Evolutionary conservation across 2,797 vertebrate genomes (phyloP).

Genomic region (Holocentrus rufus): DNA sequence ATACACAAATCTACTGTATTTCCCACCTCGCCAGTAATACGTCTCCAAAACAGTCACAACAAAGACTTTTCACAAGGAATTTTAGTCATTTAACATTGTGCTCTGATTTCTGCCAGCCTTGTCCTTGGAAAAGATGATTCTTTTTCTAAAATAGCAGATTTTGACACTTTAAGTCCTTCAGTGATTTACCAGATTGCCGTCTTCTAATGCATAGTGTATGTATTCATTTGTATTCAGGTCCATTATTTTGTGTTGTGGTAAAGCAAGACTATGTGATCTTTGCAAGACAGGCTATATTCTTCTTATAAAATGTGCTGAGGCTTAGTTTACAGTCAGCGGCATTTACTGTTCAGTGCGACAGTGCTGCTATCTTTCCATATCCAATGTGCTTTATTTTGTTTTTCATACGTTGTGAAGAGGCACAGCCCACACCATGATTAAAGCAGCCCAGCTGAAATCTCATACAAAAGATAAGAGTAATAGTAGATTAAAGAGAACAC

Average conservation of each 20-base stretch:
- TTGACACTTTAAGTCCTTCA: background rate
- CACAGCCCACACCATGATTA: background rate
- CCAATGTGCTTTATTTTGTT: too few species aligned
- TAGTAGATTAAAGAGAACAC: background rate
- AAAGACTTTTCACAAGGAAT: conserved; percentile 31
- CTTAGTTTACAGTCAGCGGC: background rate
- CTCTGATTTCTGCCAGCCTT: conserved; percentile 27
- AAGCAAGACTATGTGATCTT: background rate
- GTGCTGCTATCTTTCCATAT: too few species aligned
- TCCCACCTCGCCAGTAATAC: conserved; percentile 24
- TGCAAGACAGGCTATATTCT: background rate
- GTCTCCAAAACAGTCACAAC: conserved; percentile 36
- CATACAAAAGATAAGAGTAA: background rate
- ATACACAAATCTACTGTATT: conserved; percentile 3
- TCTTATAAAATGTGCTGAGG: background rate
- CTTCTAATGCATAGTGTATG: too few species aligned
- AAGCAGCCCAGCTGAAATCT: background rate
- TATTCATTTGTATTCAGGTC: too few species aligned
- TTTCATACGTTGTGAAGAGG: background rate
- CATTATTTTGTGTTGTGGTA: too few species aligned
- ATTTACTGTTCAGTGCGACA: background rate
- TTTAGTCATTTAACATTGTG: conserved; percentile 18
- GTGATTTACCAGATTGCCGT: background rate
- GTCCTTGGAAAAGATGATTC: background rate
- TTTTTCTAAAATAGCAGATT: conserved; percentile 6